phyloP scores from a whole-genome alignment of 2,888 invertebrate genomes.

The Drosophila prostipennis region DNA sequence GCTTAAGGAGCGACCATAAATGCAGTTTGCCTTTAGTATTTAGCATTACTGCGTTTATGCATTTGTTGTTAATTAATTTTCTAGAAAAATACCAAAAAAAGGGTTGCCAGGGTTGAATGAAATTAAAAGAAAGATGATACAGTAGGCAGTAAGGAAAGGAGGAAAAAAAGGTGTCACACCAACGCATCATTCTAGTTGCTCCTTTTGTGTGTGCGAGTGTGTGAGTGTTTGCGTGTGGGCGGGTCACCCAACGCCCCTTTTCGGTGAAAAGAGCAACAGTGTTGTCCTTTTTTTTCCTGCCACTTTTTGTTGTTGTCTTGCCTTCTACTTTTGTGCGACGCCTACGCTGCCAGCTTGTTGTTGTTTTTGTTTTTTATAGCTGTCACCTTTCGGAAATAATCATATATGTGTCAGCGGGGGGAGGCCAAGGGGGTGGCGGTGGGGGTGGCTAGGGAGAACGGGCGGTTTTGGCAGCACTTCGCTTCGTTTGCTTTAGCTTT shows the following conservation, averaged over 20 bases:
- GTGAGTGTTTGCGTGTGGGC: slow-evolving; percentile 17
- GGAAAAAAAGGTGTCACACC: slow-evolving; percentile 54
- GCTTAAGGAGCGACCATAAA: slow-evolving; percentile 62
- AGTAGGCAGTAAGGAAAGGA: slow-evolving; percentile 7
- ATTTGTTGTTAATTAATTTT: slow-evolving; percentile 72
- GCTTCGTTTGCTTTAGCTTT: slow-evolving; percentile 77
- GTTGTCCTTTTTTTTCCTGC: slow-evolving; percentile 57
- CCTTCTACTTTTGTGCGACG: slow-evolving; percentile 56
- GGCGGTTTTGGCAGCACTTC: slow-evolving; percentile 66
- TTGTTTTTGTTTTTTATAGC: slow-evolving; percentile 70
- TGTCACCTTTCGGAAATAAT: slow-evolving; percentile 81
- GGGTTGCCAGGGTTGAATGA: slow-evolving; percentile 48
- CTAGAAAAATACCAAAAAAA: slow-evolving; percentile 32
- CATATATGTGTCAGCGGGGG: slow-evolving; percentile 75
- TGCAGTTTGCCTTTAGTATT: slow-evolving; percentile 62
- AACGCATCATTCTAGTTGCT: slow-evolving; percentile 48
- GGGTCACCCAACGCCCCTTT: slow-evolving; percentile 6
- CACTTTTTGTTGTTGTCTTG: slow-evolving; percentile 56
- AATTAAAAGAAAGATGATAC: slow-evolving; percentile 57
- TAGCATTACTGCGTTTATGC: slow-evolving; percentile 22
- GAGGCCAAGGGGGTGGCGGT: neutral
- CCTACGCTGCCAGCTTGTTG: slow-evolving; percentile 36
- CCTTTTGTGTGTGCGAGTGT: slow-evolving; percentile 30
- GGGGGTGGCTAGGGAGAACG: neutral
- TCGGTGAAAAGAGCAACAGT: slow-evolving; percentile 72